These are phyloP conservation scores for Steatornis caripensis DNA, from an alignment of 2,113 vertebrate species.

Conservation along the genomic window DNA sequence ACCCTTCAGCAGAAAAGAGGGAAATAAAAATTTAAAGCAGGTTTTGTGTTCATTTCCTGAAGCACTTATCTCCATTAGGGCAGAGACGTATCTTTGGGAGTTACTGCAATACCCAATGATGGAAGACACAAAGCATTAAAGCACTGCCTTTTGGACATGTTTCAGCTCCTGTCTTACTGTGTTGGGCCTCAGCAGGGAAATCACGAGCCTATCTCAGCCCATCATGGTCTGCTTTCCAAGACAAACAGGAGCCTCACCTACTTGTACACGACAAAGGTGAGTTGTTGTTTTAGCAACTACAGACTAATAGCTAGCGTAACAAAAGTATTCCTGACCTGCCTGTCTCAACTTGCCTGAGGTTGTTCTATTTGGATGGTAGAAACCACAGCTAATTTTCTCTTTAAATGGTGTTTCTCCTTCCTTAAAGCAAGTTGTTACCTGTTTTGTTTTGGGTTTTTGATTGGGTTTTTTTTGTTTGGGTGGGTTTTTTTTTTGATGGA, in stretches of 20 bases:
- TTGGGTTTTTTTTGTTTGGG: background rate
- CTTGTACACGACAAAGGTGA: constrained; percentile 17
- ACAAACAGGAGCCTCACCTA: constrained; percentile 25
- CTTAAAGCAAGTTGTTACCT: background rate
- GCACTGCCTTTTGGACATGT: background rate
- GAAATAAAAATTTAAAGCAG: constrained; percentile 41
- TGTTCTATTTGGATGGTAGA: background rate
- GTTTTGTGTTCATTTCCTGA: constrained; percentile 33
- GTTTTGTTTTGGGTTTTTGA: background rate
- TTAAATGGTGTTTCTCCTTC: background rate
- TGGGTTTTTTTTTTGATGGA: background rate
- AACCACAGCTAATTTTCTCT: constrained; percentile 11
- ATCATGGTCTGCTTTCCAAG: constrained; percentile 11
- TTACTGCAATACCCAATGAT: background rate
- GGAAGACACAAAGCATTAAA: background rate
- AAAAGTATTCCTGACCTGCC: background rate
- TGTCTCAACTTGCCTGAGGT: background rate
- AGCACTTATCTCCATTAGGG: constrained; percentile 62
- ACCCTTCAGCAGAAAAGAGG: constrained; percentile 40
- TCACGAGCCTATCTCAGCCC: background rate
- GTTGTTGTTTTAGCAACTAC: background rate
- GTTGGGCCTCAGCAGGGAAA: background rate
- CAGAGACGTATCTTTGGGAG: background rate
- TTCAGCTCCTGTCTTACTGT: background rate
- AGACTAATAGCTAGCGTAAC: background rate